These are phyloP conservation scores for Lypha dubia DNA, from an alignment of 2,888 invertebrate genomes.

Conservation along the genomic window DNA sequence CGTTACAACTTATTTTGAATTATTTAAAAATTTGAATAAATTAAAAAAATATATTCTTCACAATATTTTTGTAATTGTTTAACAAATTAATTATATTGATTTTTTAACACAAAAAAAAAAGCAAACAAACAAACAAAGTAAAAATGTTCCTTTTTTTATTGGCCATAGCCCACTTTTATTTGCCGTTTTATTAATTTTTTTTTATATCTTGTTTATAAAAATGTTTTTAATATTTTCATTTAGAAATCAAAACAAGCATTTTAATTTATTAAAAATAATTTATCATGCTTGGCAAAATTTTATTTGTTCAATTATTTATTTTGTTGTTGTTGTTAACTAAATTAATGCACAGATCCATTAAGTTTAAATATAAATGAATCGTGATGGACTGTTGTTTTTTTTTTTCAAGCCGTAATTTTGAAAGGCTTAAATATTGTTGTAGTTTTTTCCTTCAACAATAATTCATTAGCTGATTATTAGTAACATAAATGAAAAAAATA, in stretches of 20 bases:
- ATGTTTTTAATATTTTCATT: conserved; percentile 43
- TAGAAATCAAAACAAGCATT: conserved; percentile 59
- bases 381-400: conserved; percentile 35
- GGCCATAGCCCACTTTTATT: conserved; percentile 65
- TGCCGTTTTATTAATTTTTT: conserved; percentile 2
- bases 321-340: not conserved
- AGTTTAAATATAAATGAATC: conserved; percentile 43
- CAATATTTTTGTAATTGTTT: not conserved
- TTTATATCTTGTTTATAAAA: conserved; percentile 4
- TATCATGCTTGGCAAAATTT: conserved; percentile 48
- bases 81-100: conserved; percentile 12
- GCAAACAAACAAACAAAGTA: not conserved
- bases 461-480: conserved; percentile 40
- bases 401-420: conserved; percentile 24
- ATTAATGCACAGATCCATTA: conserved; percentile 4
- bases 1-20: not conserved
- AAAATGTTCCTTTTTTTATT: conserved; percentile 27
- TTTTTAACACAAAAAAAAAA: not conserved
- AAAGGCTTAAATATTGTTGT: conserved; percentile 29
- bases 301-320: not conserved
- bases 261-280: conserved; percentile 66
- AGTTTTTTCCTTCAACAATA: conserved; percentile 18
- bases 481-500: not conserved
- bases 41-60: not conserved
- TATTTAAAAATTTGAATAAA: not conserved